Evolutionary conservation across 2,888 invertebrate species (phyloP), one percentile per base, ranked within the genome.

Genomic region (Odontothrips loti): DNA sequence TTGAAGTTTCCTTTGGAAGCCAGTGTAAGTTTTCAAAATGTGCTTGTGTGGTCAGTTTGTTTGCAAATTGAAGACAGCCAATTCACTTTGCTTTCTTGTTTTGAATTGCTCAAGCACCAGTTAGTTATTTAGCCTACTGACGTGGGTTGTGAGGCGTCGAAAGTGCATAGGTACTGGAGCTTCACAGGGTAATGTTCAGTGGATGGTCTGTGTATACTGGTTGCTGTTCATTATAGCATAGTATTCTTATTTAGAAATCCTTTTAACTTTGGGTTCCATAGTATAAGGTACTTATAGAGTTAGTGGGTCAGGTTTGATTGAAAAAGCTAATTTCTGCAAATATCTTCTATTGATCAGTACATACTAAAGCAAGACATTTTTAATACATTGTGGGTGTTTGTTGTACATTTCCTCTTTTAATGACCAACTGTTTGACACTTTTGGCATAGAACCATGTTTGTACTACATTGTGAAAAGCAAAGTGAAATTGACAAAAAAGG

Each of bases 61-160:
- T 17, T 11, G 58, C 15, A 58, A 15, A 51, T 15, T 51, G 51
- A 15, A 51, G 51, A 15, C 51, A 2, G 2, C 17, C 51, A 51
- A 51, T 8, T 51, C 58, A 17, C 17, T 58, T 17, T 58, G 58
- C 34, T 58, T 58, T 58, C 58, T 12, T 17, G 6, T 58, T 58
- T 58, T 58, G 58, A 58, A 75, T 75, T 75, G 68, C 68, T 75
- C 68, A 75, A 75, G 68, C 68, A 75, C 68, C 12, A 75, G 34
- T 43, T 43, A 43, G 34, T 75, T 27, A 75, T 23, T 43, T 43
- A 43, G 27, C 68, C 27, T n/a, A 27, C 68, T 23, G 27, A 75
- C 68, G 23, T 12, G 68, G 4, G 68, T 75, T 75, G 68, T 75
- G 68, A 75, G 68, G 12, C 27, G 27, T 27, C 27, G 27, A 23